Evolutionary conservation across 2,888 invertebrate species (phyloP), one percentile per base, ranked within the genome.

Genomic region (Chymomyza caudatula): DNA sequence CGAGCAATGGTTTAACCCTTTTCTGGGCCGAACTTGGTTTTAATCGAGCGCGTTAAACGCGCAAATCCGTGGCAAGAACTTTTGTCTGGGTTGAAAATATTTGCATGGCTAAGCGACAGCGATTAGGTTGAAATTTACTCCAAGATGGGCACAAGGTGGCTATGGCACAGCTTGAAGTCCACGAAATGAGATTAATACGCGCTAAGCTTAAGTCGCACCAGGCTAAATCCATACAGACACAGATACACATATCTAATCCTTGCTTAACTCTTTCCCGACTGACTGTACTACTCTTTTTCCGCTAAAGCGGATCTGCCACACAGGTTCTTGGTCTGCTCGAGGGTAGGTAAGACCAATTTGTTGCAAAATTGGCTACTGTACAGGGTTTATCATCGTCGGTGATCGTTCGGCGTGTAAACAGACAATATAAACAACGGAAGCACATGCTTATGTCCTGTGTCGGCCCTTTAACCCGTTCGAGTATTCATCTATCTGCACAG

Each of bases 331-430:
- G 67, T 66, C 66, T 71, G 69, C 44, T 57, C 67, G 73, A 72
- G 74, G 80, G 85, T 77, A 86, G 88, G 88, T 88, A 86, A 75
- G 79, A 84, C 85, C 85, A 86, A 87, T 87, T 87, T 87, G 76
- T 60, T 60, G 69, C 44, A 73, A 86, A 76, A 78, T 82, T 80
- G 76, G 84, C 84, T 87, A 80, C 87, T 77, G 87, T 86, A 52
- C 69, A 67, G 68, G 69, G 57, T 65, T 57, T 37, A 37, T 11
- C 44, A 51, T 57, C 37, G 8, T 22, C n/a, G 53, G 25, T 15
- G 53, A 20, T 23, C 59, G 63, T 60, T 44, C 47, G 49, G 47
- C 70, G 69, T 73, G 73, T 83, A 77, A 77, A 77, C 74, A 85
- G 78, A 79, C 70, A 78, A 74, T 83, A 69, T 83, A 85, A 82